Conservation (phyloP, 2,797 vertebrate species). For the Dromococcyx pavoninus region DNA sequence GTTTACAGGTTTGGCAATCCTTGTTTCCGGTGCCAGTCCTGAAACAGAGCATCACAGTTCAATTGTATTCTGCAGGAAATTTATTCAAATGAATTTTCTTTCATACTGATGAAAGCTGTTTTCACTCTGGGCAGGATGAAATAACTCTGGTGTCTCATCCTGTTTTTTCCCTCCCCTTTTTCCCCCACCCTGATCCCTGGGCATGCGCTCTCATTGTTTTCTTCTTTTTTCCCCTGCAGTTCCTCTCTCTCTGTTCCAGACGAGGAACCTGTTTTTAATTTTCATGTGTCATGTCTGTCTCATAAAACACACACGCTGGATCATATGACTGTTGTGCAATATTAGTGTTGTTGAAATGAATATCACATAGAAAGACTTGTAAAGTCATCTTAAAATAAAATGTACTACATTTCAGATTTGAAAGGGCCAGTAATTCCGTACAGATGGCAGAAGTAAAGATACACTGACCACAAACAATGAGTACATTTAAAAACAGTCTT, state of each 20-base stretch:
- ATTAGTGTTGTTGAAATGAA: conserved; percentile 17
- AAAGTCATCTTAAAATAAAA: conserved; percentile 58
- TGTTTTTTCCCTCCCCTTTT: conserved; percentile 52
- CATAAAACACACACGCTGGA: conserved; percentile 58
- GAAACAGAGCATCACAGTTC: background rate
- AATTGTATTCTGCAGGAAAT: background rate
- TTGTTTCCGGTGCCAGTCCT: background rate
- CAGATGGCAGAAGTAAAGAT: background rate
- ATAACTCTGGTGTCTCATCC: conserved; percentile 30
- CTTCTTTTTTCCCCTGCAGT: background rate
- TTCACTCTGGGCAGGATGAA: conserved; percentile 22
- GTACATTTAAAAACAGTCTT: background rate
- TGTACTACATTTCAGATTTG: background rate
- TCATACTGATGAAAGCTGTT: conserved; percentile 29
- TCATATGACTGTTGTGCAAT: conserved; percentile 66
- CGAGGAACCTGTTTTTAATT: conserved; percentile 61
- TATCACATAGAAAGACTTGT: conserved; percentile 44
- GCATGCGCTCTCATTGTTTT: background rate
- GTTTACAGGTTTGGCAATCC: background rate
- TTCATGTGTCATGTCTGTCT: conserved; percentile 66
- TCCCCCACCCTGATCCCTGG: conserved; percentile 33
- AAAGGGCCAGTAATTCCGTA: conserved; percentile 7
- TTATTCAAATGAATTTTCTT: conserved; percentile 34
- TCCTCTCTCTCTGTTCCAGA: conserved; percentile 45
- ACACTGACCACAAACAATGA: background rate